Evolutionary conservation across 53 echinoderm and acorn worm species (phyloP), one percentile per base, ranked within the genome.

Genomic region (Pentamera pediparva): DNA sequence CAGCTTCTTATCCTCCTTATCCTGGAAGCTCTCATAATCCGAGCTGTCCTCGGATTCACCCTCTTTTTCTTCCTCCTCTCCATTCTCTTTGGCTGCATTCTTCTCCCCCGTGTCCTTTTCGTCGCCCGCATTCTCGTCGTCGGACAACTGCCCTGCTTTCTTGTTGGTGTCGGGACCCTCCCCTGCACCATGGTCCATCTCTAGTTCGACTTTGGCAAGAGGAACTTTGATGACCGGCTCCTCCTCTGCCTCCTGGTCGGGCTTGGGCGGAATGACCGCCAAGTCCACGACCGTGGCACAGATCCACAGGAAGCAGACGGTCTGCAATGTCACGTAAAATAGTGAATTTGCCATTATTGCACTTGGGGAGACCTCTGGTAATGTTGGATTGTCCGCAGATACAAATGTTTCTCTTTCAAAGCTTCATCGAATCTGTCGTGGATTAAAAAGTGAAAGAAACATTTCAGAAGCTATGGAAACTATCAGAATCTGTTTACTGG

Each of bases 1-100:
- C 5, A 29, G 32, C 3, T 34, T 81, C 0, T 55, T 74, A 7
- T 65, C 39, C 21, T 59, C 35, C 41, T 75, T 61, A n/a, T 50
- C 39, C 38, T 65, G 52, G 12, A 35, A 35, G 54, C 73, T 72
- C 21, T 72, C 52, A 53, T 72, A 51, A 8, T 52, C 5, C 7
- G 73, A 72, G 32, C 52, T 53, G 5, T 72, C 55, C 7, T 53
- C 73, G 20, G 32, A 52, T 3, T 72, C 55, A 3, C 22, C 54
- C 0, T 51, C 53, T 28, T 49, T 51, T 3, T 39, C 40, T 13
- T 48, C 31, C 29, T 29, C 70, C 30, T 70, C 30, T 5, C 0
- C 29, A n/a, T 15, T 33, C 4, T 30, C 70, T 7, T 24, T 11
- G 18, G 30, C 35, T 19, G 22, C 70, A 26, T 70, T 51, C 0